Evolutionary conservation across 64 coral and sea anemone genomes (phyloP).

Genomic region (Stichodactyla helianthus): DNA sequence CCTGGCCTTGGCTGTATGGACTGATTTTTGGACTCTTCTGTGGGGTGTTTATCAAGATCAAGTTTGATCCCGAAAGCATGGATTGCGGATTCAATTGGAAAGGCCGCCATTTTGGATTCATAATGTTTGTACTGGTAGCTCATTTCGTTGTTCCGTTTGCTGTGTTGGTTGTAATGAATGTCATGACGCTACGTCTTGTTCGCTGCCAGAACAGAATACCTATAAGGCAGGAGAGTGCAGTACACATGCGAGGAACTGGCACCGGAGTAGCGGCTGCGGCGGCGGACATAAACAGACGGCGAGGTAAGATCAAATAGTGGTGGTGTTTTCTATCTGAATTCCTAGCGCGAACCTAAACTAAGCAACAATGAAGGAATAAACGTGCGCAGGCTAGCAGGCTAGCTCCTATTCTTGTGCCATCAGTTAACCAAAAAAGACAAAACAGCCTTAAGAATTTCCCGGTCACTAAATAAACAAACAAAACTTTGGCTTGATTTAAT

Average conservation of each 20-base stretch:
- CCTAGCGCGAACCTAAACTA: too few relatives aligned
- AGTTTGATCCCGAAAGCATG: not conserved
- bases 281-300: not conserved
- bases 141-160: not conserved
- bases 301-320: not conserved
- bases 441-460: too few relatives aligned
- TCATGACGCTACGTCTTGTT: not conserved
- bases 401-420: too few relatives aligned
- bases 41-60: not conserved
- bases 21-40: not conserved
- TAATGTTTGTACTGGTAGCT: not conserved
- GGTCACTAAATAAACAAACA: too few relatives aligned
- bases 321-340: too few relatives aligned
- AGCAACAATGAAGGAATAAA: too few relatives aligned
- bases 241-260: not conserved
- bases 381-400: too few relatives aligned
- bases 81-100: slow-evolving; percentile 4
- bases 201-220: not conserved
- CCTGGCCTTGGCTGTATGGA: not conserved
- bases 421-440: too few relatives aligned
- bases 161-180: not conserved
- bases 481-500: too few relatives aligned
- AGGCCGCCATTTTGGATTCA: not conserved
- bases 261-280: too few relatives aligned
- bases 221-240: not conserved